These are phyloP conservation scores for Pseudochirops corinnae DNA, from an alignment of 2,797 vertebrate species.

Conservation along the genomic window DNA sequence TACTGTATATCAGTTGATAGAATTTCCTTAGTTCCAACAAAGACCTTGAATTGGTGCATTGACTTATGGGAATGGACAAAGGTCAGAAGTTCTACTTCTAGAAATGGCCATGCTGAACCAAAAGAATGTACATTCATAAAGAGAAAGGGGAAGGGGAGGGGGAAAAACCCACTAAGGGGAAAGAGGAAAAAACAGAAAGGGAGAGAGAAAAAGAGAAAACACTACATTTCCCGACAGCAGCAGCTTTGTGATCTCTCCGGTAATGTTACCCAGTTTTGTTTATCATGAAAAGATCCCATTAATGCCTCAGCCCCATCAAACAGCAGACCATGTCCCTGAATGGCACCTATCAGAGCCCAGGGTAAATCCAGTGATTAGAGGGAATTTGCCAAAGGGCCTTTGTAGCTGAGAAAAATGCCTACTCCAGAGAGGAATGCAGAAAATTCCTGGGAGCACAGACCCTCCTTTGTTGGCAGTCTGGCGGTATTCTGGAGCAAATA, in stretches of 20 bases:
- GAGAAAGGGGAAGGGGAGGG: slow-evolving; percentile 75
- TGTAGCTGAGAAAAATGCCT: slow-evolving; percentile 97
- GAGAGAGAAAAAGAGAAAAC: slow-evolving; percentile 73
- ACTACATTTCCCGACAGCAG: slow-evolving; percentile 82
- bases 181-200: slow-evolving; percentile 52
- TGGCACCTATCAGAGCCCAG: slow-evolving; percentile 94
- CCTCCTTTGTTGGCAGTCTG: slow-evolving; percentile 93
- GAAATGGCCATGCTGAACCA: slow-evolving; percentile 76
- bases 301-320: slow-evolving; percentile 89
- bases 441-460: slow-evolving; percentile 97
- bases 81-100: slow-evolving; percentile 81
- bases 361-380: slow-evolving; percentile 95
- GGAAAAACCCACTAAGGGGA: background rate
- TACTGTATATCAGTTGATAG: slow-evolving; percentile 28
- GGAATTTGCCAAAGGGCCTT: slow-evolving; percentile 96
- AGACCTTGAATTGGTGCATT: slow-evolving; percentile 71
- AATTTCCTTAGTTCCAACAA: slow-evolving; percentile 51
- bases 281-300: slow-evolving; percentile 90
- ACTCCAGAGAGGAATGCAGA: slow-evolving; percentile 95
- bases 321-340: slow-evolving; percentile 91
- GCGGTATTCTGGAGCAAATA: slow-evolving; percentile 93
- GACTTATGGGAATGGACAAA: slow-evolving; percentile 74
- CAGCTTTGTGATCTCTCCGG: slow-evolving; percentile 88
- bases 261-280: slow-evolving; percentile 89
- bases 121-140: slow-evolving; percentile 75